Evolutionary conservation across 2,888 invertebrate genomes (phyloP), one percentile per base, ranked within the genome.

Genomic region (Agrotis clavis): DNA sequence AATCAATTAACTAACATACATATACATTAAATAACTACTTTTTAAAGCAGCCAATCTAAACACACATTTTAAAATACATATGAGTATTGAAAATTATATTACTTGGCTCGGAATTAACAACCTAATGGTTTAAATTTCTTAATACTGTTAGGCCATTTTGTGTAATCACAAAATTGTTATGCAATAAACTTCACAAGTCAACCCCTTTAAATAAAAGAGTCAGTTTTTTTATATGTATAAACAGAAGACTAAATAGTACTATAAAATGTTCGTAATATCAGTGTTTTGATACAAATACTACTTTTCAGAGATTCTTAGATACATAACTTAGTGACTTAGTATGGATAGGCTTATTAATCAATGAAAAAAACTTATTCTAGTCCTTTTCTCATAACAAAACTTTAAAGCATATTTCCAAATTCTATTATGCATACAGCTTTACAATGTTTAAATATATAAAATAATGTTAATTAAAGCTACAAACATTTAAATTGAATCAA

Each of bases 401-500:
- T n/a, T 60, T 63, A 77, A 77, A 77, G 71, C 62, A 60, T 73
- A 63, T 67, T 56, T 66, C 11, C 35, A 67, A 60, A 65, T 71
- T 47, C 16, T 65, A 69, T 67, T 73, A 79, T 74, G 61, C 64
- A 67, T 66, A 48, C 47, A 73, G 30, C 25, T 73, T 54, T 63
- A 69, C 35, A 77, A 67, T 67, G 51, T 50, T 54, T 47, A 59
- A 77, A 57, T 57, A 56, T 67, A 67, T 64, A 79, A 73, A 66
- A 70, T 71, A 66, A 77, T 66, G 21, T 65, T 76, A 80, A 67
- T 77, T 79, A 78, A 77, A 79, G 75, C 78, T 76, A 67, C 50
- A 68, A 65, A 74, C 25, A 71, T 35, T 50, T 61, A 61, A 54
- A 67, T 67, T 62, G 16, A 67, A 81, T 94, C 84, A 96, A 90